These are phyloP conservation scores for Drosophila niveifrons DNA, from an alignment of 2,888 invertebrate genomes.

Conservation along the genomic window DNA sequence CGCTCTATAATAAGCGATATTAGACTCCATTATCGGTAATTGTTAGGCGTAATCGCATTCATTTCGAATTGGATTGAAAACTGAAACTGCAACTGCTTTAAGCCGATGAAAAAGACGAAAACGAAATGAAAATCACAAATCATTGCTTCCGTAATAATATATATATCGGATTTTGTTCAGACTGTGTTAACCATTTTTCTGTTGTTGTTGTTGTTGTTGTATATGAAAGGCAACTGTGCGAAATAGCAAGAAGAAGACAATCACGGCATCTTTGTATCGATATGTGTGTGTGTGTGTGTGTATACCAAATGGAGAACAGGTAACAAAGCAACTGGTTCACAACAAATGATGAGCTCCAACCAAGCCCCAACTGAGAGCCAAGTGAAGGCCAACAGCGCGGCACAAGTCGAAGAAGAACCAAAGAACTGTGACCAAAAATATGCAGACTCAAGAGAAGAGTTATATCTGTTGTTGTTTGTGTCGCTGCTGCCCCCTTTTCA, in stretches of 20 bases:
- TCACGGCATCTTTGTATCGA: conserved; percentile 12
- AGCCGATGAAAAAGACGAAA: conserved; percentile 17
- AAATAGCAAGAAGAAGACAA: conserved; percentile 40
- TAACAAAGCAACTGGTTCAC: conserved; percentile 66
- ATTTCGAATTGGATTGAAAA: conserved; percentile 4
- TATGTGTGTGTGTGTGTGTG: conserved; percentile 42
- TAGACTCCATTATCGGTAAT: conserved; percentile 1
- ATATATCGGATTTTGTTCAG: conserved; percentile 28
- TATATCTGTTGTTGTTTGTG: conserved; percentile 24
- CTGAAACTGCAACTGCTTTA: conserved; percentile 4
- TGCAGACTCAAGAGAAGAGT: conserved; percentile 56
- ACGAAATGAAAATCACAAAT: conserved; percentile 58
- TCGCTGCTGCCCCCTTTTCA: not conserved
- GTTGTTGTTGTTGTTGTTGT: conserved; percentile 1
- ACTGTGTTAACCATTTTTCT: conserved; percentile 20
- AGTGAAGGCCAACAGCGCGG: conserved; percentile 3
- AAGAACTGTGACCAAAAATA: conserved; percentile 69
- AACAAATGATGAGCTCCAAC: conserved; percentile 48
- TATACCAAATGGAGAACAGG: conserved; percentile 57
- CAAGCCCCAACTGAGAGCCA: conserved; percentile 57
- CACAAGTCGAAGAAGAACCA: conserved; percentile 35
- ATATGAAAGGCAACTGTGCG: conserved; percentile 44
- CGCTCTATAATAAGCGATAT: conserved; percentile 2
- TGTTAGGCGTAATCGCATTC: not conserved
- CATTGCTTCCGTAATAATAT: conserved; percentile 60